A percentile compares a stretch with the other conserved stretches of the same genome.
Evolutionary conservation across 2,888 invertebrate genomes (phyloP).

Genomic region (Chydorus sphaericus): DNA sequence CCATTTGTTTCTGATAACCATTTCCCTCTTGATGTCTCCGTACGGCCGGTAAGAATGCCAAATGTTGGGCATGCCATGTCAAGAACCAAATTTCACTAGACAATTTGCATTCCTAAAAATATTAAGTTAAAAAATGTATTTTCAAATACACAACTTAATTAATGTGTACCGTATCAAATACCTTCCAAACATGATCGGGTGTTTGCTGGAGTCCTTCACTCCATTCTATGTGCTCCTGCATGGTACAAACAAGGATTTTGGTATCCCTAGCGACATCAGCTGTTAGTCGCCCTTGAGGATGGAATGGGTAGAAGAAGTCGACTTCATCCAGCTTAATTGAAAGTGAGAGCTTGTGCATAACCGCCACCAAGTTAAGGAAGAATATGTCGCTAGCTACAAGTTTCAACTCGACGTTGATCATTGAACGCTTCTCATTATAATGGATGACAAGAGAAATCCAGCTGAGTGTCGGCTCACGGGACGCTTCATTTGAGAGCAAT

Average conservation of each 20-base stretch:
- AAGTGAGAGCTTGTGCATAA: constrained; percentile 74
- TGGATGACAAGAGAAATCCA: constrained; percentile 64
- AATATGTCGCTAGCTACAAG: constrained; percentile 84
- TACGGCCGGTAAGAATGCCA: constrained; percentile 75
- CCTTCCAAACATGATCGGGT: not conserved
- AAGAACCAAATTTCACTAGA: constrained; percentile 95
- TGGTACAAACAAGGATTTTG: constrained; percentile 62
- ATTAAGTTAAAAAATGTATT: not conserved
- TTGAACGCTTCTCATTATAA: constrained; percentile 72
- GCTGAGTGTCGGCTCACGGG: constrained; percentile 59
- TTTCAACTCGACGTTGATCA: constrained; percentile 76
- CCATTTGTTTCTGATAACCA: constrained; percentile 69
- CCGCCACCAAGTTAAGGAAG: constrained; percentile 82
- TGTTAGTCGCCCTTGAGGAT: constrained; percentile 55
- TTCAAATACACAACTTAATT: too few relatives aligned
- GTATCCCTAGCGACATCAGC: constrained; percentile 50
- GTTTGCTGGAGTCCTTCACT: constrained; percentile 39
- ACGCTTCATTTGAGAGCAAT: constrained; percentile 63
- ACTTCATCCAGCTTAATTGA: constrained; percentile 73
- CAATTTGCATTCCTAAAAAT: constrained; percentile 58
- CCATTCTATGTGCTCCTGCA: constrained; percentile 68
- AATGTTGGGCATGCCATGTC: constrained; percentile 83
- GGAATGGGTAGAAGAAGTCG: constrained; percentile 76
- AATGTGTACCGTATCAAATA: too few relatives aligned
- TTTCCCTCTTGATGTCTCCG: constrained; percentile 68